phyloP scores from a whole-genome alignment of 2,797 vertebrate species.

The Phylloscopus collybita region DNA sequence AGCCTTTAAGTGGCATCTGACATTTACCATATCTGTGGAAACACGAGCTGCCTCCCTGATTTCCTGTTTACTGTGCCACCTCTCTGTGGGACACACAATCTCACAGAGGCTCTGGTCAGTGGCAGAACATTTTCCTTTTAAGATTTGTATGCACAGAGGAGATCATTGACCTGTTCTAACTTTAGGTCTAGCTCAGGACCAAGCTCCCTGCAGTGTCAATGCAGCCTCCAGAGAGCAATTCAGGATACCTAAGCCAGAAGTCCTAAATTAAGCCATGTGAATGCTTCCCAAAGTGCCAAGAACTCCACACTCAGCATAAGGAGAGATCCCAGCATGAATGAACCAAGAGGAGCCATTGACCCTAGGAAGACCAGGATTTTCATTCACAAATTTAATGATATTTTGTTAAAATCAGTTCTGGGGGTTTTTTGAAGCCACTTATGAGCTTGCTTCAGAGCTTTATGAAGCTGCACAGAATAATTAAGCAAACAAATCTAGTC shows the following conservation, averaged over 20 bases:
- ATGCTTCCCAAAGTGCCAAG: background rate
- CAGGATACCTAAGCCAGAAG: background rate
- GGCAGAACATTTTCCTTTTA: background rate
- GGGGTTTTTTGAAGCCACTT: background rate
- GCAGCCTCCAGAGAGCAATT: constrained; percentile 44
- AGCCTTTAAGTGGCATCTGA: background rate
- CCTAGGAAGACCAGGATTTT: constrained; percentile 15
- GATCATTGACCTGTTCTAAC: constrained; percentile 35
- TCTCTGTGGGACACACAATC: background rate
- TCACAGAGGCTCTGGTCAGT: background rate
- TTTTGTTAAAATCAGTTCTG: constrained; percentile 25
- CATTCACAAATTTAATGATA: constrained; percentile 42
- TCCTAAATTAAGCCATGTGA: constrained; percentile 32
- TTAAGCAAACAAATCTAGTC: constrained; percentile 64
- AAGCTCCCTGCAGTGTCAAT: background rate
- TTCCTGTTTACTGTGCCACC: constrained; percentile 49
- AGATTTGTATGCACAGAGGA: constrained; percentile 3
- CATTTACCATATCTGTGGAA: background rate
- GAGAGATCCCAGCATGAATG: constrained; percentile 29
- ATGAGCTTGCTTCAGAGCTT: constrained; percentile 28
- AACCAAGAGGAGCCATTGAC: constrained; percentile 27
- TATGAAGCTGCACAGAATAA: constrained; percentile 55
- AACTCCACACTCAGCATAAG: background rate
- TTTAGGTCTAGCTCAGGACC: constrained; percentile 12
- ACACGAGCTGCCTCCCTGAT: background rate